Percentiles rank a stretch among this genome's conserved stretches.
Conservation (phyloP, 2,888 invertebrate genomes). For the Drosophila rellima region DNA sequence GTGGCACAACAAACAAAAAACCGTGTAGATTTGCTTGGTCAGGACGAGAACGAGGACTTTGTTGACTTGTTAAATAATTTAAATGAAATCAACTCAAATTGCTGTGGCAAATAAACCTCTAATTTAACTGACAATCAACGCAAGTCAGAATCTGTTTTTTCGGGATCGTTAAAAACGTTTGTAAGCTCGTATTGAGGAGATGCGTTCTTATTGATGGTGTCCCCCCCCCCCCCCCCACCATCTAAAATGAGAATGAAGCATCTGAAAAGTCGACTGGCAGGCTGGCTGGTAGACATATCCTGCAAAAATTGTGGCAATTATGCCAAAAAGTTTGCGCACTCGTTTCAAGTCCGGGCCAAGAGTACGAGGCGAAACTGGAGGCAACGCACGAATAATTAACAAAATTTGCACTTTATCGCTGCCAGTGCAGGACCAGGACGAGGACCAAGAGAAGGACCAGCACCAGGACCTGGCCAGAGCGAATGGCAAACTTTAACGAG, state of each 20-base stretch:
- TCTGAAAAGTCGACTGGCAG: conserved; percentile 9
- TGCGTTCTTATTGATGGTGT: conserved; percentile 41
- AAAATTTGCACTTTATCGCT: conserved; percentile 83
- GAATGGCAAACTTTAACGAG: conserved; percentile 63
- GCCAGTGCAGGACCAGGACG: conserved; percentile 65
- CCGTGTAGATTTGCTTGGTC: conserved; percentile 48
- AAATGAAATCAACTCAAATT: conserved; percentile 63
- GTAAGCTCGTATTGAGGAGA: conserved; percentile 19
- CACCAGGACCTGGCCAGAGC: conserved; percentile 21
- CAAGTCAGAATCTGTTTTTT: conserved; percentile 32
- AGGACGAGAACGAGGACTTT: background rate
- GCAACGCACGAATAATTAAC: conserved; percentile 80
- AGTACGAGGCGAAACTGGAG: conserved; percentile 43
- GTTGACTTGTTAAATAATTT: conserved; percentile 41
- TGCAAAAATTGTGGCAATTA: conserved; percentile 79
- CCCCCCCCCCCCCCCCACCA: no score
- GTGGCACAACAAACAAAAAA: conserved; percentile 25
- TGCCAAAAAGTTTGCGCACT: conserved; percentile 65
- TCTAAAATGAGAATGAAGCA: conserved; percentile 8
- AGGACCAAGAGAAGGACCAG: conserved; percentile 27
- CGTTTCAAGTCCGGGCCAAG: conserved; percentile 51
- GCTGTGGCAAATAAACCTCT: conserved; percentile 37
- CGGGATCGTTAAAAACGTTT: conserved; percentile 40
- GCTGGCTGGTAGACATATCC: conserved; percentile 46
- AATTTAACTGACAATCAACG: conserved; percentile 37